Conservation (phyloP, 2,797 vertebrate species). For the Myotis planiceps region DNA sequence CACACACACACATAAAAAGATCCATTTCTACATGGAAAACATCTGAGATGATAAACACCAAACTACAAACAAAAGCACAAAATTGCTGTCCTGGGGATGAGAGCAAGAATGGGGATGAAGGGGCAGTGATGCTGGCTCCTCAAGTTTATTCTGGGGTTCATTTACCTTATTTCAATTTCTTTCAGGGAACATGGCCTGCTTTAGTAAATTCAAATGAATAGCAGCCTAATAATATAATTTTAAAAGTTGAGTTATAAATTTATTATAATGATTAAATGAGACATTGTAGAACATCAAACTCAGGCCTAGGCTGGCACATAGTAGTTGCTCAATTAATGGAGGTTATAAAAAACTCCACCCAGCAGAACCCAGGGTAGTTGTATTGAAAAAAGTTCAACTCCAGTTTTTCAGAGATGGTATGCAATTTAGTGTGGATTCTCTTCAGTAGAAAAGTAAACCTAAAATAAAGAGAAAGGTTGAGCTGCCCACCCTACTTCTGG, state of each 20-base stretch:
- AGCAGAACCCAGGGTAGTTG: neutral
- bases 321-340: neutral
- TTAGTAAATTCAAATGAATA: neutral
- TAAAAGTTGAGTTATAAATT: neutral
- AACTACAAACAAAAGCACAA: neutral
- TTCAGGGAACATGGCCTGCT: neutral
- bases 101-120: neutral
- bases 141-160: neutral
- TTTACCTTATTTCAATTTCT: neutral
- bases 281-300: neutral
- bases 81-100: neutral
- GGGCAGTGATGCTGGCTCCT: neutral
- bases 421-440: neutral
- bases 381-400: neutral
- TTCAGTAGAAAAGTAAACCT: neutral
- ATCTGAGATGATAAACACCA: neutral
- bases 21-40: neutral
- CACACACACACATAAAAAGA: neutral
- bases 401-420: neutral
- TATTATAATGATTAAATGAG: neutral
- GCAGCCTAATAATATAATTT: neutral
- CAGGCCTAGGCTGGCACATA: neutral
- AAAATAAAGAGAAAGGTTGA: neutral
- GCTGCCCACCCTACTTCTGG: neutral
- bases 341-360: neutral